Evolutionary conservation across 2,113 vertebrate genomes (phyloP), one percentile per base, ranked within the genome.

Genomic region (Aptenodytes patagonicus): DNA sequence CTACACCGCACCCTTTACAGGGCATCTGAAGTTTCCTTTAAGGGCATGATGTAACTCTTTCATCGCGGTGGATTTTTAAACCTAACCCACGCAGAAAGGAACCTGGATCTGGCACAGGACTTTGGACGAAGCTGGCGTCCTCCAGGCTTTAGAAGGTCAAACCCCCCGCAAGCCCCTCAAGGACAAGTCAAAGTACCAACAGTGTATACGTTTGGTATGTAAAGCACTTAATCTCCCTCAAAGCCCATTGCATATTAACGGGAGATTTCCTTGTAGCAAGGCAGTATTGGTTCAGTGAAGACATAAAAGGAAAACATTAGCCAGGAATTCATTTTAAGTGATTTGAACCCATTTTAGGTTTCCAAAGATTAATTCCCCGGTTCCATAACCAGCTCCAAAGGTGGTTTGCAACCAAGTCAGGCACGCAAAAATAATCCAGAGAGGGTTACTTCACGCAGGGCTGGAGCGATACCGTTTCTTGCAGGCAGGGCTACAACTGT

Each of bases 181-280:
- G 76, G 58, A 38, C 47, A 18, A 57, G 8, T 1, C 73, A n/a
- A 32, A 5, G 8, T 9, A 13, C 73, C 55, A 8, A 4, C 11
- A 31, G 7, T 1, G 5, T 3, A 0, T 1, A 44, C 1, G 5
- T 12, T 5, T 14, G 75, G 52, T 7, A 13, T 22, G 49, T 16
- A 47, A 80, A 69, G 12, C 36, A 3, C 46, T 25, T 7, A 11
- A 72, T 25, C 68, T 11, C 40, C 40, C 31, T 6, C 52, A 44
- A 61, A 77, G 21, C 11, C 60, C 11, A 0, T 8, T 47, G 44
- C 6, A 19, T 5, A 8, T 5, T 51, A 64, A 57, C 2, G 3
- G 52, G 5, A n/a, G 42, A 10, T 17, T 52, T 21, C 80, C 54
- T 61, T 13, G 4, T 6, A 54, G 21, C 12, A 2, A 12, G 40